Percentiles rank a stretch among this genome's conserved stretches.
These are phyloP conservation scores for Halichoeres trimaculatus DNA, from an alignment of 2,113 vertebrate species.

Conservation along the genomic window DNA sequence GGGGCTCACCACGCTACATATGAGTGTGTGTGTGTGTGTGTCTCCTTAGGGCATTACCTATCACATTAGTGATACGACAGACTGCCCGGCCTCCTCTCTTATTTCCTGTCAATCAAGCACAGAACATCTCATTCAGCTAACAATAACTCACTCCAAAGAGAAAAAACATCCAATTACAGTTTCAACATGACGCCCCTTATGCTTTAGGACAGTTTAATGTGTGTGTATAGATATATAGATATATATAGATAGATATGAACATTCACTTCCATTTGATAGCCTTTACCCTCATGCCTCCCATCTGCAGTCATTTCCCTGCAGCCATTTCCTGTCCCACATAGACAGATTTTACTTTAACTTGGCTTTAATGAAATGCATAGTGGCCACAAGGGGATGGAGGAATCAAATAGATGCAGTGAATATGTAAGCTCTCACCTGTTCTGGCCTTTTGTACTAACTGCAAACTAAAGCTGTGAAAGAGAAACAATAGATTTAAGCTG, in stretches of 20 bases:
- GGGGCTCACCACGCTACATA: constrained; percentile 44
- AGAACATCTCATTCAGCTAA: constrained; percentile 62
- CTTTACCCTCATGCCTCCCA: constrained; percentile 48
- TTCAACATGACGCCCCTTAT: constrained; percentile 43
- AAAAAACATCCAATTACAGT: constrained; percentile 58
- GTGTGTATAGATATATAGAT: too few relatives aligned
- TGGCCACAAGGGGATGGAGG: constrained; percentile 31
- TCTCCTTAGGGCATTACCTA: constrained; percentile 75
- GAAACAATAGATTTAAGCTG: constrained; percentile 30
- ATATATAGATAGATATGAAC: constrained; percentile 27
- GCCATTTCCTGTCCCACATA: constrained; percentile 43
- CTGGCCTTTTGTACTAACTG: constrained; percentile 12
- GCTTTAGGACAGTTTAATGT: constrained; percentile 66
- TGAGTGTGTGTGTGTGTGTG: constrained; percentile 52
- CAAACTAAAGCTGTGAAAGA: constrained; percentile 15
- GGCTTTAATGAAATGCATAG: constrained; percentile 41
- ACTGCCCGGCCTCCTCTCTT: constrained; percentile 67
- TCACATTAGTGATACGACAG: constrained; percentile 76
- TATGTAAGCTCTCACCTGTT: constrained; percentile 23
- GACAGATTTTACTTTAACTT: constrained; percentile 50
- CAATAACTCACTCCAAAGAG: constrained; percentile 64
- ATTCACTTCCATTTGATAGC: constrained; percentile 53
- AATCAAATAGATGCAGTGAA: constrained; percentile 27
- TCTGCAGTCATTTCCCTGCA: constrained; percentile 48
- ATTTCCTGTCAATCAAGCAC: constrained; percentile 76